phyloP scores from a whole-genome alignment of 1,140 invertebrate genomes.

The Euschistus heros region DNA sequence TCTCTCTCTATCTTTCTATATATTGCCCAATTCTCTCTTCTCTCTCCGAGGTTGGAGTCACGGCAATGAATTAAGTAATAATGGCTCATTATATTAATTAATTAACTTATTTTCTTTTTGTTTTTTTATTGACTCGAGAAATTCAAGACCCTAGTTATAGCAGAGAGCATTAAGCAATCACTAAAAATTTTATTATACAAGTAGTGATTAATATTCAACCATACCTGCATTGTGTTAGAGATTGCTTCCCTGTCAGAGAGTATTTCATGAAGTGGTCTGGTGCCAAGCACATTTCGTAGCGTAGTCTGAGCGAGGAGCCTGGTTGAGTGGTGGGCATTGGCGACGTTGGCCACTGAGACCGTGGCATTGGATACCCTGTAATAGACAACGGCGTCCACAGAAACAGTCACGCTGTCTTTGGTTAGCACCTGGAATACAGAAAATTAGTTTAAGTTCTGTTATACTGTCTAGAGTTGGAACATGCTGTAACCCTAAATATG shows the following conservation, averaged over 20 bases:
- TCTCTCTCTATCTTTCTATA: too few relatives aligned
- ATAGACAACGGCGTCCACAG: slow-evolving; percentile 87
- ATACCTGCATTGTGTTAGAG: slow-evolving; percentile 68
- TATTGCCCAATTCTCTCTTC: too few relatives aligned
- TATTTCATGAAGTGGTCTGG: slow-evolving; percentile 80
- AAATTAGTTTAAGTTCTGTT: too few relatives aligned
- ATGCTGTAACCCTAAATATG: too few relatives aligned
- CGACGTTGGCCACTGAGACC: slow-evolving; percentile 70
- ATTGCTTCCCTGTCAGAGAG: slow-evolving; percentile 85
- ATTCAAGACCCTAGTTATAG: background rate
- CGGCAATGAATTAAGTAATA: too few relatives aligned
- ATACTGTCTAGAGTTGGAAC: too few relatives aligned
- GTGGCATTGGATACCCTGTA: slow-evolving; percentile 80
- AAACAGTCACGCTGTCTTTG: slow-evolving; percentile 86
- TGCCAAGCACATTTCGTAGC: slow-evolving; percentile 82
- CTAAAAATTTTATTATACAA: too few relatives aligned
- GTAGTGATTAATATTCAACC: background rate
- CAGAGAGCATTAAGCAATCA: background rate
- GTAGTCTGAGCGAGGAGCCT: slow-evolving; percentile 77
- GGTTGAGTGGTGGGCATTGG: slow-evolving; percentile 74
- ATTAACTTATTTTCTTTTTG: too few relatives aligned
- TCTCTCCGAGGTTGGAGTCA: too few relatives aligned
- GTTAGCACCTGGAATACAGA: slow-evolving; percentile 54
- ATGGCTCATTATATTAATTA: too few relatives aligned
- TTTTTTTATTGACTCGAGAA: too few relatives aligned